Conservation (phyloP, 2,797 vertebrate species). For the Channallabes apus region DNA sequence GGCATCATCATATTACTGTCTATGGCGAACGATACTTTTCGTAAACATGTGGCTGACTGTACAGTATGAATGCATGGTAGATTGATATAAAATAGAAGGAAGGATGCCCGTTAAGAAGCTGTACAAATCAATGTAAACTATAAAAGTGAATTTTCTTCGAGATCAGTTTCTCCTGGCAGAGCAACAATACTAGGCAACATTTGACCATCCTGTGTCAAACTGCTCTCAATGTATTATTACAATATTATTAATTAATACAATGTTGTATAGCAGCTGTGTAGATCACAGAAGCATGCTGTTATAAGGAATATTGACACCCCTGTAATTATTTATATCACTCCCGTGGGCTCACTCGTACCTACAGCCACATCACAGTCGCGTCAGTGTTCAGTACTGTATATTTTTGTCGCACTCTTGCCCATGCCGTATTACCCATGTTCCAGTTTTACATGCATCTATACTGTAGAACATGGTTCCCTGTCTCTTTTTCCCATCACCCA, state of each 20-base stretch:
- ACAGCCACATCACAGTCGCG: neutral
- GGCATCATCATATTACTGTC: neutral
- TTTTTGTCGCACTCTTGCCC: neutral
- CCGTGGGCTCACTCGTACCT: neutral
- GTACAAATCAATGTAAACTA: neutral
- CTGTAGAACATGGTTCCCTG: constrained; percentile 32
- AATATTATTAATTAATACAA: neutral
- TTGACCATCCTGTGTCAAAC: neutral
- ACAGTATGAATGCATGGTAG: neutral
- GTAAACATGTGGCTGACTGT: neutral
- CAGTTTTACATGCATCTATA: constrained; percentile 27
- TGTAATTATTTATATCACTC: neutral
- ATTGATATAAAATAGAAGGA: neutral
- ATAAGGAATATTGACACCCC: neutral
- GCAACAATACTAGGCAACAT: neutral
- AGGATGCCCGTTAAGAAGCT: too few relatives aligned
- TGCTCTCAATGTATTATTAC: too few relatives aligned
- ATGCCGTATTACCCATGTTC: neutral
- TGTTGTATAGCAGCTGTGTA: neutral
- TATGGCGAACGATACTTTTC: neutral
- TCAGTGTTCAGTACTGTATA: neutral
- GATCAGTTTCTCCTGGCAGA: neutral
- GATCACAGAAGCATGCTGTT: neutral
- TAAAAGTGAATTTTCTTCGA: too few relatives aligned
- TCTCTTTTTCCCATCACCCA: constrained; percentile 11